Evolutionary conservation across 2,113 vertebrate species (phyloP).

Genomic region (Otis tarda): DNA sequence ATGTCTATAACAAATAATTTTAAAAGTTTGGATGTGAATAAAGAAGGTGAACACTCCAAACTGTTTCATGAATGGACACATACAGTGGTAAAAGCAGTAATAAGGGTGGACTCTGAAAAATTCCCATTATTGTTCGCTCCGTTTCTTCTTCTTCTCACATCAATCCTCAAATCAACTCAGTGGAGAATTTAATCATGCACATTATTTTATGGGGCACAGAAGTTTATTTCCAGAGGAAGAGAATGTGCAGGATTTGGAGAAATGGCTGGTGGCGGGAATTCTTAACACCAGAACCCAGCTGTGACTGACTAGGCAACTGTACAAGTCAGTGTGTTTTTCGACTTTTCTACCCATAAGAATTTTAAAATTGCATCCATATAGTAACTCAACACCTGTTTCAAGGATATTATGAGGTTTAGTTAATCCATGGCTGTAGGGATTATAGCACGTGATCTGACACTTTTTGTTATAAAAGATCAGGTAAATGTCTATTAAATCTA

Average conservation of each 20-base stretch:
- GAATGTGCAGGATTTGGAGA: neutral
- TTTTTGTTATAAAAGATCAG: neutral
- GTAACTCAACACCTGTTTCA: neutral
- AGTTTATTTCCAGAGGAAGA: neutral
- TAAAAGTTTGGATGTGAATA: neutral
- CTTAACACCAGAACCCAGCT: neutral
- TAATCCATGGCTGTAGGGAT: neutral
- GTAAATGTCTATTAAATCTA: neutral
- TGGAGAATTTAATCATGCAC: neutral
- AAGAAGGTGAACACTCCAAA: neutral
- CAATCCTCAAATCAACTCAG: neutral
- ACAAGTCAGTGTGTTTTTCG: neutral
- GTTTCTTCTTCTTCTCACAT: neutral
- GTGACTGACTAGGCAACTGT: neutral
- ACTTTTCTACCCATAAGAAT: neutral
- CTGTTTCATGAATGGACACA: neutral
- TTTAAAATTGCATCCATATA: neutral
- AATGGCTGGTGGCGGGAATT: rapidly evolving
- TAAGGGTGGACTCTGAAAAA: neutral
- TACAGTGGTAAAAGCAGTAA: neutral
- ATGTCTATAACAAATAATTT: slow-evolving; percentile 69
- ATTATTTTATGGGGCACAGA: neutral
- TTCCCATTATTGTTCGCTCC: neutral
- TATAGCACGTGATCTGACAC: neutral
- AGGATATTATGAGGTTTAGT: neutral